Percentiles rank a stretch among this genome's conserved stretches.
Conservation (phyloP, 1,140 invertebrate genomes). For the Stratiolaelaps scimitus region DNA sequence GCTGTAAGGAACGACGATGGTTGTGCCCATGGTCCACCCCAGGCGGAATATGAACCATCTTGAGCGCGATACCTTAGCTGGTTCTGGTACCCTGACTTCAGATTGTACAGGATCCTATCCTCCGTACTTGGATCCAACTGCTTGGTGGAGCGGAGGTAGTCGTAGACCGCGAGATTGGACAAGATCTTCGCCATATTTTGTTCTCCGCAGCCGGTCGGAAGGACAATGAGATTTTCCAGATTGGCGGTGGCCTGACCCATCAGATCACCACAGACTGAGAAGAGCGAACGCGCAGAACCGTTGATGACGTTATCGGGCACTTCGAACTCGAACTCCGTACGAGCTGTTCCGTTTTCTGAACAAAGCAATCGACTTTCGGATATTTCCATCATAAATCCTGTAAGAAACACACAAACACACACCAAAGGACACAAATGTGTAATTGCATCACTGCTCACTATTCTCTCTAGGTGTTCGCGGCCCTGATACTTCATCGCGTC, state of each 20-base stretch:
- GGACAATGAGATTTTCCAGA: slow-evolving; percentile 33
- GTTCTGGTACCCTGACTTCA: slow-evolving; percentile 59
- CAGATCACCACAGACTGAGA: slow-evolving; percentile 50
- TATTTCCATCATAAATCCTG: slow-evolving; percentile 9
- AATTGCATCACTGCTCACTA: no score
- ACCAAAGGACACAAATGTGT: no score
- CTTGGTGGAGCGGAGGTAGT: slow-evolving; percentile 49
- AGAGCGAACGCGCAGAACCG: slow-evolving; percentile 47
- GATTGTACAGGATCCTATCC: slow-evolving; percentile 49
- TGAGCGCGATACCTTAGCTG: slow-evolving; percentile 57
- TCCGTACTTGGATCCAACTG: slow-evolving; percentile 43
- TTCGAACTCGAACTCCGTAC: background rate
- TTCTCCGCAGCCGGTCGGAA: slow-evolving; percentile 58
- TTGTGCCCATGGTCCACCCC: slow-evolving; percentile 50
- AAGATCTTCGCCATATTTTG: slow-evolving; percentile 70
- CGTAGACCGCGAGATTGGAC: slow-evolving; percentile 57
- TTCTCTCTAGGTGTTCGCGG: no score
- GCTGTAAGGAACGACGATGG: slow-evolving; percentile 71
- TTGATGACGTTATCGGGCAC: slow-evolving; percentile 40
- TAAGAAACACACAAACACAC: no score
- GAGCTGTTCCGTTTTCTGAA: slow-evolving; percentile 24
- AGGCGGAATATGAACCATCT: slow-evolving; percentile 69
- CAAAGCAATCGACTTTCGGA: background rate
- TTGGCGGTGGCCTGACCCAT: slow-evolving; percentile 43
- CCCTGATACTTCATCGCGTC: no score